phyloP scores from a whole-genome alignment of 2,888 invertebrate genomes.

The Drosophila demipolita region DNA sequence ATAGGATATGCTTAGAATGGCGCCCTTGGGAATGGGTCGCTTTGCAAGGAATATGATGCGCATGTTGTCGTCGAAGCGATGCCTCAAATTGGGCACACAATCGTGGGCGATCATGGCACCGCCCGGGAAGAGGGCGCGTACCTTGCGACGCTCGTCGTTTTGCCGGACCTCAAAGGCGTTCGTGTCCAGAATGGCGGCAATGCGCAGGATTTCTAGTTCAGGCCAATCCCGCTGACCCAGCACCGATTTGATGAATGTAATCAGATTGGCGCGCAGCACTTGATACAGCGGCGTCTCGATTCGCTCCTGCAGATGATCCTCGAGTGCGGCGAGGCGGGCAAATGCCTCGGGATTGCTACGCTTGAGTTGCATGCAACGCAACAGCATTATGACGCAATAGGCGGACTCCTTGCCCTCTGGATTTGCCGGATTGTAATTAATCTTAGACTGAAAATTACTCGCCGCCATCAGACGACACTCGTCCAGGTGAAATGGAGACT shows the following conservation, averaged over 20 bases:
- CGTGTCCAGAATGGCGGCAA: slow-evolving; percentile 90
- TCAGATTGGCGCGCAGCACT: slow-evolving; percentile 87
- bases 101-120: slow-evolving; percentile 90
- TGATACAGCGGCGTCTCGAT: slow-evolving; percentile 87
- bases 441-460: slow-evolving; percentile 87
- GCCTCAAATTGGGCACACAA: slow-evolving; percentile 90
- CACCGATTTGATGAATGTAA: slow-evolving; percentile 87
- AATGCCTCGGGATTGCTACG: slow-evolving; percentile 85
- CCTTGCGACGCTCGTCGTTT: slow-evolving; percentile 83
- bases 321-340: slow-evolving; percentile 72
- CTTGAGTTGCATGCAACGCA: slow-evolving; percentile 88
- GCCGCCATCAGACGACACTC: slow-evolving; percentile 88
- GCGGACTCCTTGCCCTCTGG: slow-evolving; percentile 86
- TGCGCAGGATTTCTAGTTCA: slow-evolving; percentile 87
- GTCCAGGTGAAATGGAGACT: slow-evolving; percentile 86
- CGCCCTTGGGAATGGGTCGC: slow-evolving; percentile 88
- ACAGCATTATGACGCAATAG: slow-evolving; percentile 89
- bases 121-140: slow-evolving; percentile 88
- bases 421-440: slow-evolving; percentile 82
- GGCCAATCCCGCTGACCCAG: slow-evolving; percentile 86
- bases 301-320: slow-evolving; percentile 87
- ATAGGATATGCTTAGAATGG: slow-evolving; percentile 89
- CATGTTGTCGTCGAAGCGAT: slow-evolving; percentile 88
- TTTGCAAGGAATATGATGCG: slow-evolving; percentile 88
- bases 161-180: slow-evolving; percentile 90